phyloP scores from a whole-genome alignment of 2,797 vertebrate genomes.

The Catostomus latipinnis region DNA sequence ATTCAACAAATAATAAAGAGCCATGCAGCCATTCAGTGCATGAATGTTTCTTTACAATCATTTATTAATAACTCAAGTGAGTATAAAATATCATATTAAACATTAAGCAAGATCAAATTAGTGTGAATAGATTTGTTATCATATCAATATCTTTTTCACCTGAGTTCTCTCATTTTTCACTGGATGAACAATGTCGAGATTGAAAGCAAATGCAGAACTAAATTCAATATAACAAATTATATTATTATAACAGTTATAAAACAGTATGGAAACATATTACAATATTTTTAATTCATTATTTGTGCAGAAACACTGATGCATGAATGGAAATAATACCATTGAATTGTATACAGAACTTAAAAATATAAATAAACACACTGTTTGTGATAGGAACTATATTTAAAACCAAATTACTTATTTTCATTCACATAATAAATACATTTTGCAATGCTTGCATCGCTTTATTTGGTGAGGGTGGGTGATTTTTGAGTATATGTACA shows the following conservation, averaged over 20 bases:
- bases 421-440: slow-evolving; percentile 97
- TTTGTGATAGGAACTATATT: slow-evolving; percentile 85
- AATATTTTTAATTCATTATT: background rate
- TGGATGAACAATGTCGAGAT: background rate
- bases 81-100: slow-evolving; percentile 31
- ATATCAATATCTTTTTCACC: background rate
- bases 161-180: slow-evolving; percentile 7
- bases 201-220: slow-evolving; percentile 9
- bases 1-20: too few relatives aligned
- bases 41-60: slow-evolving; percentile 63
- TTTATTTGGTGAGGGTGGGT: slow-evolving; percentile 56
- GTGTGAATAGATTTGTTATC: background rate
- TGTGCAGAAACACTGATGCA: slow-evolving; percentile 20
- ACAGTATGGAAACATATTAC: background rate
- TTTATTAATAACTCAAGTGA: slow-evolving; percentile 28
- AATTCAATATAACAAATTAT: background rate
- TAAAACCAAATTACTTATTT: slow-evolving; percentile 81
- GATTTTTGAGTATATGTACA: slow-evolving; percentile 80
- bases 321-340: background rate
- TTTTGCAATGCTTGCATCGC: slow-evolving; percentile 89
- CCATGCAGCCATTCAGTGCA: slow-evolving; percentile 36
- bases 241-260: background rate
- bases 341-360: slow-evolving; percentile 4
- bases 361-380: slow-evolving; percentile 51
- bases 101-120: slow-evolving; percentile 9